Percentiles rank a stretch among this genome's conserved stretches.
phyloP scores from a whole-genome alignment of 2,113 vertebrate genomes.

The Anas platyrhynchos region DNA sequence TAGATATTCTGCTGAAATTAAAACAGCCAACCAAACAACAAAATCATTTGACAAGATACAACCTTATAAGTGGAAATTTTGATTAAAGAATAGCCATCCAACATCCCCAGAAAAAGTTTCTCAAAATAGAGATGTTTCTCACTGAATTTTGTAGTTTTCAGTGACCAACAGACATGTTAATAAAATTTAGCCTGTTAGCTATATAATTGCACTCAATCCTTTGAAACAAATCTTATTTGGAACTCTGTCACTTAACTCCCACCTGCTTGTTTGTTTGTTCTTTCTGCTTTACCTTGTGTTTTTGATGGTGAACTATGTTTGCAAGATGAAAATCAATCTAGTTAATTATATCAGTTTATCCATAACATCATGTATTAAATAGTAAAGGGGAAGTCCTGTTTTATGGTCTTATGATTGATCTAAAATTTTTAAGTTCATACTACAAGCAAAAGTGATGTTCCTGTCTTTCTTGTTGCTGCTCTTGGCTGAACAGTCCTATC shows the following conservation, averaged over 20 bases:
- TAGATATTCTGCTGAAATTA: background rate
- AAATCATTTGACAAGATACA: background rate
- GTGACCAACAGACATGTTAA: background rate
- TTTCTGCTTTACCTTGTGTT: background rate
- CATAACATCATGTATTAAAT: background rate
- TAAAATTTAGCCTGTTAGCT: background rate
- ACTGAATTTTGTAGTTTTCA: background rate
- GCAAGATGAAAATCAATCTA: background rate
- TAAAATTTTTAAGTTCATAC: background rate
- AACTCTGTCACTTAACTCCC: background rate
- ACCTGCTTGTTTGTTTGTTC: background rate
- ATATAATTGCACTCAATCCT: background rate
- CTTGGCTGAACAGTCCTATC: background rate
- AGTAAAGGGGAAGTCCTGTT: background rate
- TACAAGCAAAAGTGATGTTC: background rate
- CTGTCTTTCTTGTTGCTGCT: background rate
- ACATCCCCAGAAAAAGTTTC: background rate
- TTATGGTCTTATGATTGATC: background rate
- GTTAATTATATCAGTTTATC: background rate
- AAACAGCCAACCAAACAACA: background rate
- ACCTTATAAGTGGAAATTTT: background rate
- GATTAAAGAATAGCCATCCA: background rate
- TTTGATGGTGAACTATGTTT: background rate
- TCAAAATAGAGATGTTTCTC: background rate
- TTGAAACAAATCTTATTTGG: background rate